Percentiles rank a stretch among this genome's conserved stretches.
phyloP scores from a whole-genome alignment of 2,888 invertebrate species.

The Leucophora obtusa region DNA sequence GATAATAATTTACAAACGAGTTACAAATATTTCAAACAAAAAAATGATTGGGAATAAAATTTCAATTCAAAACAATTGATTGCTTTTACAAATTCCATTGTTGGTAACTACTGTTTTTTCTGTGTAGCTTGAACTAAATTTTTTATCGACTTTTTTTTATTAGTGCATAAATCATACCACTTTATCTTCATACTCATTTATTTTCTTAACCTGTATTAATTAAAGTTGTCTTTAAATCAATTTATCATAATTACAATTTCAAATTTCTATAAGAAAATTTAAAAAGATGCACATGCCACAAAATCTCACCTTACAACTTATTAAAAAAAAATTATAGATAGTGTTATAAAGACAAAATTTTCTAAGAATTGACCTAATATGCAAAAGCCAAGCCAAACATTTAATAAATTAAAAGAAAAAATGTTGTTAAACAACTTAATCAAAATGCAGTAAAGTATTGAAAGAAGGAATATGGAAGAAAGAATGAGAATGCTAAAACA shows the following conservation, averaged over 20 bases:
- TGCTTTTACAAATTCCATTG: no score
- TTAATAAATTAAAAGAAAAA: slow-evolving; percentile 46
- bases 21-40: no score
- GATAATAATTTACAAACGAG: no score
- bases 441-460: slow-evolving; percentile 18
- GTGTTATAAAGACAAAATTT: slow-evolving; percentile 14
- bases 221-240: slow-evolving; percentile 14
- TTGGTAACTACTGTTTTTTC: no score
- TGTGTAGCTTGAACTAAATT: no score
- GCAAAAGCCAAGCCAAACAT: slow-evolving; percentile 19
- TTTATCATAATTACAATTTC: slow-evolving; percentile 21
- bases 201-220: neutral
- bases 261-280: neutral
- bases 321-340: slow-evolving; percentile 22
- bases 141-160: no score
- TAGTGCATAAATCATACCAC: no score
- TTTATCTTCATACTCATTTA: neutral
- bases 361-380: slow-evolving; percentile 41
- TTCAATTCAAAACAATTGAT: no score
- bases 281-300: neutral
- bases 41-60: no score
- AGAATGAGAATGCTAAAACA: slow-evolving; percentile 17
- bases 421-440: slow-evolving; percentile 62
- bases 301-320: slow-evolving; percentile 30
- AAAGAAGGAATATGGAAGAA: neutral